Conservation (phyloP, 2,797 vertebrate genomes). For the Typhlichthys subterraneus region DNA sequence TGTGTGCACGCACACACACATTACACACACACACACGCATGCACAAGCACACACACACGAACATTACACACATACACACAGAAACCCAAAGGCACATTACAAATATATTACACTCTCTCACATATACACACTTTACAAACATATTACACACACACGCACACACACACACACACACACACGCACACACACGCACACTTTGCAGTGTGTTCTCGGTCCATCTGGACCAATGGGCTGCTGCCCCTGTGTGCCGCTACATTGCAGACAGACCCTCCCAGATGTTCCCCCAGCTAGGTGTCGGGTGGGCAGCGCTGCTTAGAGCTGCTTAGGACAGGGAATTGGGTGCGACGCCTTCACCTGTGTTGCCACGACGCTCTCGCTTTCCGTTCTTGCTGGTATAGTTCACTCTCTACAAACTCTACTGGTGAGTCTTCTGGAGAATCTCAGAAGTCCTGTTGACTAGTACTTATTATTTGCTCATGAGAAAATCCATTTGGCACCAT, state of each 20-base stretch:
- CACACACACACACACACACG: neutral
- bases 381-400: slow-evolving; percentile 22
- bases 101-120: neutral
- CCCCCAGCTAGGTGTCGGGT: slow-evolving; percentile 53
- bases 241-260: slow-evolving; percentile 38
- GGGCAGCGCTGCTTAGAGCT: slow-evolving; percentile 42
- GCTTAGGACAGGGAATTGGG: slow-evolving; percentile 28
- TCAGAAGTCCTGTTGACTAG: too few species aligned
- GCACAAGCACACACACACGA: neutral
- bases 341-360: slow-evolving; percentile 16
- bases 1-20: slow-evolving; percentile 7
- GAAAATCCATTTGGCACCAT: slow-evolving; percentile 26
- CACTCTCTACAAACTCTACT: slow-evolving; percentile 18
- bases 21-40: neutral
- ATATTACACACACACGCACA: too few species aligned
- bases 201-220: slow-evolving; percentile 53
- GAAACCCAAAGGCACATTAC: slow-evolving; percentile 9
- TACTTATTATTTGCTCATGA: slow-evolving; percentile 26
- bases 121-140: slow-evolving; percentile 2
- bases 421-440: neutral
- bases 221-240: slow-evolving; percentile 31
- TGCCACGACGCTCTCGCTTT: slow-evolving; percentile 14
- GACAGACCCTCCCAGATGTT: slow-evolving; percentile 63
- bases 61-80: neutral
- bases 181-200: slow-evolving; percentile 7